phyloP scores from a whole-genome alignment of 2,113 vertebrate genomes.

The Rhea americana region DNA sequence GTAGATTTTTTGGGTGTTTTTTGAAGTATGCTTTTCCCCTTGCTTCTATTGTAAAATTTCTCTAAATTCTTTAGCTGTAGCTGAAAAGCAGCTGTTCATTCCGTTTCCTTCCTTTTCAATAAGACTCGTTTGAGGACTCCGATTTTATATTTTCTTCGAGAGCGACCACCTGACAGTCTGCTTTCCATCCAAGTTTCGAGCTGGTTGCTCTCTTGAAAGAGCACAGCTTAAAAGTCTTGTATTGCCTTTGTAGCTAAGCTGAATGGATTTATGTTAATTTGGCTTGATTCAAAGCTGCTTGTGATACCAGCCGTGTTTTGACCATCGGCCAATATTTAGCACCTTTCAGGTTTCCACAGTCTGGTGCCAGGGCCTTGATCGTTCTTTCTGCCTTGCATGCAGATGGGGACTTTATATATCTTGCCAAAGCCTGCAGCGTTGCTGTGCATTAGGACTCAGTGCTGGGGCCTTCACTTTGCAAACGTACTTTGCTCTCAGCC shows the following conservation, averaged over 20 bases:
- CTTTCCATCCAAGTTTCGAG: background rate
- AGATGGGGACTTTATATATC: background rate
- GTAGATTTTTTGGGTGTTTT: background rate
- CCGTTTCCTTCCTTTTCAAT: background rate
- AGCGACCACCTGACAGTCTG: background rate
- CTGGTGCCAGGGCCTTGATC: background rate
- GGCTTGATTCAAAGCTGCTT: background rate
- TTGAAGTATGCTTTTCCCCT: background rate
- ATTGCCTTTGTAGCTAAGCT: background rate
- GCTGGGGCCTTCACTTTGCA: background rate
- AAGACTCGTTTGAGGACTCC: background rate
- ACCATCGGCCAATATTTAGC: background rate
- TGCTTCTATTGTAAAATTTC: background rate
- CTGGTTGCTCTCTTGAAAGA: background rate
- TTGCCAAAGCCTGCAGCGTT: background rate
- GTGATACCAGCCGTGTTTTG: background rate
- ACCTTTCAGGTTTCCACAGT: background rate
- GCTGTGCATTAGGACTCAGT: background rate
- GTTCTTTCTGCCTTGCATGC: background rate
- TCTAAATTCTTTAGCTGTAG: background rate
- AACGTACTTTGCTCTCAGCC: background rate
- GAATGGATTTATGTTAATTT: background rate
- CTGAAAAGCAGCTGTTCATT: background rate
- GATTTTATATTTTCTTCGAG: background rate
- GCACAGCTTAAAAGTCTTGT: background rate